A percentile compares a stretch with the other conserved stretches of the same genome.
phyloP scores from a whole-genome alignment of 2,888 invertebrate genomes.

The Ophion slaviceki region DNA sequence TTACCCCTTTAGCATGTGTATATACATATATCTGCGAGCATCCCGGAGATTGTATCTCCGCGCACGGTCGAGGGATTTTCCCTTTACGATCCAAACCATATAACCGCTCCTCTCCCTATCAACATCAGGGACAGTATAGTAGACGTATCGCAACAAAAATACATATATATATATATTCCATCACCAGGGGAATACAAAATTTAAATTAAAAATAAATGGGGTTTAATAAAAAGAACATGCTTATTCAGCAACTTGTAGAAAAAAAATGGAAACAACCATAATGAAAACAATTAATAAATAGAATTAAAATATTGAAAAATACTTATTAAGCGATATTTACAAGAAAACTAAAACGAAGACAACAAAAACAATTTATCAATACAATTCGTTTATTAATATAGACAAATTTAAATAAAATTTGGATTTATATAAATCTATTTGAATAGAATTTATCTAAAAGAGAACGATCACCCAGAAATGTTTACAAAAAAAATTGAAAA shows the following conservation, averaged over 20 bases:
- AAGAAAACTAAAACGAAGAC: too few relatives aligned
- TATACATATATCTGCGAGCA: slow-evolving; percentile 74
- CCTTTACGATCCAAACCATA: slow-evolving; percentile 70
- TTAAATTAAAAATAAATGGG: neutral
- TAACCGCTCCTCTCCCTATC: slow-evolving; percentile 44
- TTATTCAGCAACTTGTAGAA: too few relatives aligned
- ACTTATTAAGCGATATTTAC: too few relatives aligned
- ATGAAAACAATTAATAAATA: too few relatives aligned
- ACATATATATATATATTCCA: neutral
- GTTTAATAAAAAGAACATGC: too few relatives aligned
- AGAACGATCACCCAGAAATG: neutral
- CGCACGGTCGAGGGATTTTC: slow-evolving; percentile 71
- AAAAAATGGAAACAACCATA: too few relatives aligned
- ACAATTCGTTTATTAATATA: too few relatives aligned
- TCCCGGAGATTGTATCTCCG: slow-evolving; percentile 73
- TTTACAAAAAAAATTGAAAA: neutral
- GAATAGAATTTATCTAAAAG: neutral
- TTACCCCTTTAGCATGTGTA: slow-evolving; percentile 72
- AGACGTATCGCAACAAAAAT: slow-evolving; percentile 6
- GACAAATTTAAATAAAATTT: neutral
- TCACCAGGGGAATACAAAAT: slow-evolving; percentile 4
- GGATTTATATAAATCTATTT: too few relatives aligned
- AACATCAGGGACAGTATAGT: slow-evolving; percentile 27
- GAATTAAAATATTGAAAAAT: too few relatives aligned
- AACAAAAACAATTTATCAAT: too few relatives aligned